A percentile compares a stretch with the other conserved stretches of the same genome.
Conservation (phyloP, 2,888 invertebrate genomes). For the Adelphocoris suturalis region DNA sequence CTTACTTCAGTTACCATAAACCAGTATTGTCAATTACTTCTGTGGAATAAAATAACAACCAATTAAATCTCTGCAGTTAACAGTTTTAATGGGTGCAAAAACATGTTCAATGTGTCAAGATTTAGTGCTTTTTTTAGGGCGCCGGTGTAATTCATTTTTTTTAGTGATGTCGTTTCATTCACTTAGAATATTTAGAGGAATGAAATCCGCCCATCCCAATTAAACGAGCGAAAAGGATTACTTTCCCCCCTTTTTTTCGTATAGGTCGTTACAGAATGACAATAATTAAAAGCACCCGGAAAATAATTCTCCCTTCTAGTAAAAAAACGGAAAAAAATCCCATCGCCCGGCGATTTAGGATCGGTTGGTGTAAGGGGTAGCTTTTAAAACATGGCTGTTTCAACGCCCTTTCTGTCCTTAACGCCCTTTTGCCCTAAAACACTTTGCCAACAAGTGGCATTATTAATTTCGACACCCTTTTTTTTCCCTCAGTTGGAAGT, state of each 20-base stretch:
- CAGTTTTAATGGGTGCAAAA: too few species aligned
- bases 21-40: too few species aligned
- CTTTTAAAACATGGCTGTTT: constrained; percentile 5
- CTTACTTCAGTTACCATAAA: too few species aligned
- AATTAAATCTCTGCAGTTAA: too few species aligned
- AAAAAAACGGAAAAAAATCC: not conserved
- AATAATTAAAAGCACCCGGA: not conserved
- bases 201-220: too few species aligned
- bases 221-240: not conserved
- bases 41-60: too few species aligned
- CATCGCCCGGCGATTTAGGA: not conserved
- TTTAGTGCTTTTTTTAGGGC: too few species aligned
- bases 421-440: constrained; percentile 15
- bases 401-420: not conserved
- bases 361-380: not conserved
- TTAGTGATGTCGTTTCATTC: not conserved
- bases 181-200: too few species aligned
- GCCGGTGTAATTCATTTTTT: too few species aligned
- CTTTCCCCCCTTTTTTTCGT: not conserved
- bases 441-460: constrained; percentile 51
- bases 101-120: too few species aligned
- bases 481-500: not conserved
- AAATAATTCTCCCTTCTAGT: not conserved
- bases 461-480: constrained; percentile 62
- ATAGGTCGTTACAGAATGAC: not conserved